A percentile compares a stretch with the other conserved stretches of the same genome.
These are phyloP conservation scores for Australoheros facetus DNA, from an alignment of 2,797 vertebrate genomes.

Conservation along the genomic window DNA sequence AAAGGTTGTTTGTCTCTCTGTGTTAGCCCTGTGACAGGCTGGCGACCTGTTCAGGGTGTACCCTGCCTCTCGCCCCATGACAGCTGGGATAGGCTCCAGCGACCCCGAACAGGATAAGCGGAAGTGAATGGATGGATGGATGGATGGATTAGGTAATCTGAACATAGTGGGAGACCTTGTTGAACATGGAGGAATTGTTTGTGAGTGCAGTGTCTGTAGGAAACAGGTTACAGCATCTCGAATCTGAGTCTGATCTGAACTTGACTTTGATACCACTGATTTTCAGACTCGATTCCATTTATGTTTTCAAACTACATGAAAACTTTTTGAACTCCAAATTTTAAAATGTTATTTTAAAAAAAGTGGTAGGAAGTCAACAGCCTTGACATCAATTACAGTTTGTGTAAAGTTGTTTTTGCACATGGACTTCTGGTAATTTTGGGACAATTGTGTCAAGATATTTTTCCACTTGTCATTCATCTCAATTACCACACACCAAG, in stretches of 20 bases:
- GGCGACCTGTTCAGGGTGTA: no score
- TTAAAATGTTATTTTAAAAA: neutral
- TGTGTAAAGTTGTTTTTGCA: neutral
- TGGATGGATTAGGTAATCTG: slow-evolving; percentile 54
- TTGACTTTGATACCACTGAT: neutral
- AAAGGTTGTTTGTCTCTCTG: no score
- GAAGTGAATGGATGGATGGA: no score
- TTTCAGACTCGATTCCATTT: neutral
- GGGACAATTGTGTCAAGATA: neutral
- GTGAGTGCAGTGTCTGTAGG: neutral
- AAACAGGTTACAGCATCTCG: neutral
- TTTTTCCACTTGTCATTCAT: neutral
- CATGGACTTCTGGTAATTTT: neutral
- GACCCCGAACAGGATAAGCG: no score
- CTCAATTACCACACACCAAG: neutral
- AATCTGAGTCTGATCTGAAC: slow-evolving; percentile 6
- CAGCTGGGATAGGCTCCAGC: no score
- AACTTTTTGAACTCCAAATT: neutral
- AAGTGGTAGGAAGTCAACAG: neutral
- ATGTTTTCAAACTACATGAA: neutral
- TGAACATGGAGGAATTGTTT: slow-evolving; percentile 28
- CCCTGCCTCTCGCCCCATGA: no score
- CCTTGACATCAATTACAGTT: neutral
- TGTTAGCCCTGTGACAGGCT: no score
- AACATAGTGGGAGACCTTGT: slow-evolving; percentile 38